A percentile compares a stretch with the other conserved stretches of the same genome.
These are phyloP conservation scores for Drosophila koepferae DNA, from an alignment of 2,888 invertebrate genomes.

Conservation along the genomic window DNA sequence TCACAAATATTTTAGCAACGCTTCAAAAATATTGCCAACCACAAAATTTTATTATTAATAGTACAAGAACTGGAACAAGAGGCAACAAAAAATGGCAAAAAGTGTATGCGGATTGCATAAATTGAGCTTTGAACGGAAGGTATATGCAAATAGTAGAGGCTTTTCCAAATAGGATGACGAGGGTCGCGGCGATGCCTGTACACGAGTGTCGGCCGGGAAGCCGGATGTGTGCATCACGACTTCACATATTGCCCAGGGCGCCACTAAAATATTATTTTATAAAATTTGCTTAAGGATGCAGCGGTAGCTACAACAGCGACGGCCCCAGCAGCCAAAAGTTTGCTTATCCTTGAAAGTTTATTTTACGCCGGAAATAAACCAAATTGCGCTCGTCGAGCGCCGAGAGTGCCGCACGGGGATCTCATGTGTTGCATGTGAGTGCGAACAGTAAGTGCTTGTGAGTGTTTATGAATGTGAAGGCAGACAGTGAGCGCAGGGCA, in stretches of 20 bases:
- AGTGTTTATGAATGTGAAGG: conserved; percentile 44
- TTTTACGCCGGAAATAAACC: conserved; percentile 80
- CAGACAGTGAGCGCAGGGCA: conserved; percentile 24
- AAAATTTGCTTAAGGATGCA: conserved; percentile 79
- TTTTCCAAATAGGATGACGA: conserved; percentile 64
- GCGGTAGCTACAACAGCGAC: conserved; percentile 32
- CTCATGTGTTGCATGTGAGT: conserved; percentile 41
- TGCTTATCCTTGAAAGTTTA: conserved; percentile 80
- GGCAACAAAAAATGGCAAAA: conserved; percentile 10
- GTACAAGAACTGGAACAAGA: conserved; percentile 11
- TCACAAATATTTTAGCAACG: conserved; percentile 55
- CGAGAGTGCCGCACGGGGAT: conserved; percentile 30
- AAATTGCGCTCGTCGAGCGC: conserved; percentile 66
- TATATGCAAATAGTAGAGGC: conserved; percentile 59
- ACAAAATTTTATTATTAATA: conserved; percentile 34
- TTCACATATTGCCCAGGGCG: conserved; percentile 74
- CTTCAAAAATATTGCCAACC: conserved; percentile 47
- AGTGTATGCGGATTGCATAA: conserved; percentile 42
- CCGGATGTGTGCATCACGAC: conserved; percentile 66
- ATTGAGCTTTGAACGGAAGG: conserved; percentile 60
- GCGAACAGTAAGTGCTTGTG: conserved; percentile 28
- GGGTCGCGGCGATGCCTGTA: conserved; percentile 3
- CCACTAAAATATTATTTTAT: conserved; percentile 80
- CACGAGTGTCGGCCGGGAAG: conserved; percentile 11
- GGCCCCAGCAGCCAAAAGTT: conserved; percentile 65